Conservation (phyloP, 1,140 invertebrate genomes). For the Stratiolaelaps scimitus region DNA sequence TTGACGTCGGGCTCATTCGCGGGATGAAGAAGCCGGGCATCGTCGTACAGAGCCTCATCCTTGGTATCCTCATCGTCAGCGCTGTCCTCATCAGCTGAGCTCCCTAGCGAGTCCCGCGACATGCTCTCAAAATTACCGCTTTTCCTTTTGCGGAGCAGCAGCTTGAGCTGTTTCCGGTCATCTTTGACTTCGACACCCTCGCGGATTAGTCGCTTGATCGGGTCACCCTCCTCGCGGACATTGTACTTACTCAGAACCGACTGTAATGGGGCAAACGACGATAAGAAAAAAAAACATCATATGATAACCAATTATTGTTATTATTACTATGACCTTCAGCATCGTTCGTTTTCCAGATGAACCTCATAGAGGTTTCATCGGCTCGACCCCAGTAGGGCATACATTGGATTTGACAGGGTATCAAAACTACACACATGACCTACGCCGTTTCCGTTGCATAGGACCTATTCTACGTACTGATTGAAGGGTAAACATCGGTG, state of each 20-base stretch:
- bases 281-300: too few species aligned
- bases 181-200: constrained; percentile 21
- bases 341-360: too few species aligned
- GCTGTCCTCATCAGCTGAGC: constrained; percentile 8
- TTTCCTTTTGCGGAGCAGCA: constrained; percentile 17
- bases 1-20: constrained; percentile 7
- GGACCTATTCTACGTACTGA: too few species aligned
- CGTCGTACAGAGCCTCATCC: constrained; percentile 26
- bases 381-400: too few species aligned
- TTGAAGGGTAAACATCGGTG: too few species aligned
- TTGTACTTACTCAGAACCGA: constrained; percentile 19
- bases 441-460: too few species aligned
- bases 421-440: too few species aligned
- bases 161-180: constrained; percentile 10
- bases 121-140: constrained; percentile 27
- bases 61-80: constrained; percentile 3
- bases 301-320: too few species aligned
- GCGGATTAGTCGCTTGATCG: constrained; percentile 5
- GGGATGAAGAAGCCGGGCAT: constrained; percentile 15
- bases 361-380: too few species aligned
- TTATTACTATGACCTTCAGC: too few species aligned
- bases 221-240: constrained; percentile 22
- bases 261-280: not conserved
- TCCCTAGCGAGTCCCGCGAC: constrained; percentile 11
- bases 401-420: too few species aligned